Base-by-base conservation (phyloP, 2,888 invertebrate species). In the Acronicta leporina region DNA sequence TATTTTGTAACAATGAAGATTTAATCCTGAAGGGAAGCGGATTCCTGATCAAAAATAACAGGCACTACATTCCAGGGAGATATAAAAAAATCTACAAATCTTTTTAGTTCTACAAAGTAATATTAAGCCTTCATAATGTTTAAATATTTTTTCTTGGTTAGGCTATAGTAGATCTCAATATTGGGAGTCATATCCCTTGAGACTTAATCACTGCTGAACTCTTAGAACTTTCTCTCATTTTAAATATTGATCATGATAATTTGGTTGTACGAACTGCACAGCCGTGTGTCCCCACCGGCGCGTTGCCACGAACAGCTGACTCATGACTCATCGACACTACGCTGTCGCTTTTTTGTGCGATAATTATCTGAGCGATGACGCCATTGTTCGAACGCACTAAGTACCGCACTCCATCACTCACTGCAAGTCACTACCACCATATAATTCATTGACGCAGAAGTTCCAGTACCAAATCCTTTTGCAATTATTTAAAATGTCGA, bases 331-430 rank as follows among this genome's bases (percentile, higher is more conserved):
- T 75, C 68, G 74, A 58, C 68, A 48, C 60, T 35, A 42, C 40
- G 62, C 56, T 67, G 68, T 73, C 73, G 41, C 43, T 69, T 79
- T 79, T 79, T 77, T 79, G 72, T 51, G 44, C 62, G 72, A 74
- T 79, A 75, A 79, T 78, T 78, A 79, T 75, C 68, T 73, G 64
- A 50, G 58, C 73, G 77, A 75, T 66, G 77, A 72, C 61, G 68
- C 63, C 59, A 69, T 77, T 76, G 76, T 77, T 68, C 64, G 52
- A 14, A 52, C 69, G 63, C 62, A 64, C 63, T 53, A 64, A 73
- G 73, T 68, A 61, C 57, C 56, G 56, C 50, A 54, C 69, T 69
- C 57, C 56, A 63, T 62, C 73, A 58, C 65, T 47, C 50, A 44
- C 73, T 69, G 73, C 69, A 73, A 73, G 56, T 73, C 73, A 68